A percentile compares a stretch with the other conserved stretches of the same genome.
phyloP scores from a whole-genome alignment of 2,888 invertebrate species.

The Ormyrus nitidulus region DNA sequence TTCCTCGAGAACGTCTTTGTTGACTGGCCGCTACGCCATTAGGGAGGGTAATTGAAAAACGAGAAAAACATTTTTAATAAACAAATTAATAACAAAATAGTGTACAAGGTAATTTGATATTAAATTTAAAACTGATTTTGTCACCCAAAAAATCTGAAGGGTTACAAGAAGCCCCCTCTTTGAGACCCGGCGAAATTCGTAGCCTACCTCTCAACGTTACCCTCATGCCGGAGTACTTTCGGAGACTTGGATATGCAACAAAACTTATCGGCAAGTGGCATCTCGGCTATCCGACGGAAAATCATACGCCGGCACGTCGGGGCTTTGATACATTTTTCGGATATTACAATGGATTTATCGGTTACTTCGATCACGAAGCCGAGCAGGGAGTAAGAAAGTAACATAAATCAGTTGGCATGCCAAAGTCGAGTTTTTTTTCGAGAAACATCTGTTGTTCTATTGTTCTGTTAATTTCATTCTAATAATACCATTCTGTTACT shows the following conservation, averaged over 20 bases:
- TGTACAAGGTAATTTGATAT: too few species aligned
- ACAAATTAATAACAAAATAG: too few species aligned
- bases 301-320: constrained; percentile 82
- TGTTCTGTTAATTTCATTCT: too few species aligned
- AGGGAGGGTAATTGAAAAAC: constrained; percentile 75
- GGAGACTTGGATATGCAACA: constrained; percentile 76
- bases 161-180: constrained; percentile 73
- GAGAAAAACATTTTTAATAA: too few species aligned
- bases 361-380: constrained; percentile 82
- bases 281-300: constrained; percentile 76
- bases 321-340: constrained; percentile 91
- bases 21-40: constrained; percentile 92
- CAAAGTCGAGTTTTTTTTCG: too few species aligned
- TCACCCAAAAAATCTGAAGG: too few species aligned
- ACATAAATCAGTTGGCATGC: too few species aligned
- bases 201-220: constrained; percentile 76
- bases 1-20: constrained; percentile 87
- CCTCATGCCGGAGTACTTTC: constrained; percentile 77
- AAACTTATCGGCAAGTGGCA: constrained; percentile 80
- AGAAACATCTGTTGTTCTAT: neutral
- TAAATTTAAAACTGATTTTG: too few species aligned
- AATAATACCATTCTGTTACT: too few species aligned
- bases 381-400: neutral
- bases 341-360: constrained; percentile 88
- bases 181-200: constrained; percentile 75